phyloP scores from a whole-genome alignment of 1,140 invertebrate genomes.

The Chrysomallon squamiferum region DNA sequence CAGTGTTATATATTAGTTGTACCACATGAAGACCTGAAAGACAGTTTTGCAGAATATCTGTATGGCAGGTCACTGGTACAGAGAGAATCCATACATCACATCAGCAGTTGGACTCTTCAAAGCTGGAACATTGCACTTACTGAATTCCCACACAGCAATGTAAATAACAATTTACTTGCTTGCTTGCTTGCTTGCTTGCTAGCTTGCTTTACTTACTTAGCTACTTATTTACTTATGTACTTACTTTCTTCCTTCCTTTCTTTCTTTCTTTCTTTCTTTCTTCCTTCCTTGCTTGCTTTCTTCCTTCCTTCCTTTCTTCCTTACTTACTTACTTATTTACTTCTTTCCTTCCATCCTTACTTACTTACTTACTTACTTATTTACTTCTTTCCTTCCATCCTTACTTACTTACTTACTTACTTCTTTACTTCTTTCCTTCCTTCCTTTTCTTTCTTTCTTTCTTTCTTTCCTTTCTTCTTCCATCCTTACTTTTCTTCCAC shows the following conservation, averaged over 20 bases:
- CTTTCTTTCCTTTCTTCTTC: neutral
- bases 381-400: too few relatives aligned
- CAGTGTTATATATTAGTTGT: conserved; percentile 18
- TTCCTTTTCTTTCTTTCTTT: neutral
- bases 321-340: too few relatives aligned
- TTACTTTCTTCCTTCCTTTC: neutral
- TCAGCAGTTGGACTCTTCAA: neutral
- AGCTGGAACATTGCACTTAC: conserved; percentile 21
- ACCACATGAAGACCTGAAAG: conserved; percentile 10
- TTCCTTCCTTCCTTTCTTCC: neutral
- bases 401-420: too few relatives aligned
- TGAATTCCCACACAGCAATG: conserved; percentile 19
- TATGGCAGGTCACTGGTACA: neutral
- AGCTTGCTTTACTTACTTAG: neutral
- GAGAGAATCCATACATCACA: conserved; percentile 6
- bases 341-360: too few relatives aligned
- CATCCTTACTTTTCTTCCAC: neutral
- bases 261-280: neutral
- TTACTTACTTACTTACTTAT: too few relatives aligned
- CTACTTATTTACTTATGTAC: neutral
- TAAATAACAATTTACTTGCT: conserved; percentile 1
- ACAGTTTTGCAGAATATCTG: conserved; percentile 12
- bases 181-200: neutral
- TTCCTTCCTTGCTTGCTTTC: neutral
- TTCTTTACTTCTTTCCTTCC: neutral